Evolutionary conservation across 2,888 invertebrate genomes (phyloP), one percentile per base, ranked within the genome.

Genomic region (Macaria liturata): DNA sequence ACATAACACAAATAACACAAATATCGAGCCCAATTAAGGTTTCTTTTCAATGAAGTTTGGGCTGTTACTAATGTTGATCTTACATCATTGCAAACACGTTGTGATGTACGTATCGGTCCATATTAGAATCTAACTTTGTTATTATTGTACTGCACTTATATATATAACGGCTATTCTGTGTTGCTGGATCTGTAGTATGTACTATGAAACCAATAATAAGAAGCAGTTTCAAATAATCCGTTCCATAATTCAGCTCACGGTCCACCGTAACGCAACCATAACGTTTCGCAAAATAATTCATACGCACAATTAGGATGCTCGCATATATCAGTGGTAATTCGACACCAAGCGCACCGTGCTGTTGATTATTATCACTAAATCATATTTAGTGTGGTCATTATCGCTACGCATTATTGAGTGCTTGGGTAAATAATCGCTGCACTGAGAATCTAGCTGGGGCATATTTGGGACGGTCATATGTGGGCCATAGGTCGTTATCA

Each of bases 361-460:
- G 54, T 56, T 65, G 70, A 71, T 67, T 70, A 71, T 70, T 65
- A 71, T 69, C 71, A 64, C 65, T 69, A 72, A 72, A 72, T 72
- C 71, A 72, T 68, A 68, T 72, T 72, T 72, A 70, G 68, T 68
- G 64, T 57, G 61, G 65, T 68, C 67, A 69, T 71, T 69, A 71
- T 69, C 70, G 63, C 57, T 49, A 52, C 57, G 57, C 57, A 65
- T 69, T 71, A 71, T 71, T 69, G 69, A 69, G 62, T 66, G 61
- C 67, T 54, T 55, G 49, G 68, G 61, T 68, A 66, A 68, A 68
- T 68, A 65, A 65, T 65, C 63, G 56, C 49, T 61, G 50, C 34
- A 52, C 57, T 54, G 68, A 68, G 66, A 64, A 55, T 65, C 66
- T 68, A 68, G 66, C 65, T 68, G 56, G 49, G 43, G 50, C 57